Evolutionary conservation across 2,113 vertebrate species (phyloP).

Genomic region (Equus przewalskii): DNA sequence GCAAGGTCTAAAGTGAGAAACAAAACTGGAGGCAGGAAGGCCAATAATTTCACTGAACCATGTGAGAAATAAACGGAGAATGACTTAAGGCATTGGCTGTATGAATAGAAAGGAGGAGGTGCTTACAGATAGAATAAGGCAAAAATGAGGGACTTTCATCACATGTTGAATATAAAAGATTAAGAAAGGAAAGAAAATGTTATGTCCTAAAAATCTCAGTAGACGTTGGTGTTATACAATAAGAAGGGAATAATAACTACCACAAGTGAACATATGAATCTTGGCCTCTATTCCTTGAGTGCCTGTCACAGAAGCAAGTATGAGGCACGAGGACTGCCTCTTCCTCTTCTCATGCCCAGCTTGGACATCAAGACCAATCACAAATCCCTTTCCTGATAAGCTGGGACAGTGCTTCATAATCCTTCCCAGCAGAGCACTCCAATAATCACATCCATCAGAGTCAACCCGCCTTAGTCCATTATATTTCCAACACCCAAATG

Average conservation of each 20-base stretch:
- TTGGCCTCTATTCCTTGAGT: not conserved
- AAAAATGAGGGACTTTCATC: not conserved
- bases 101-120: not conserved
- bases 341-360: not conserved
- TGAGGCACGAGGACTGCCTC: not conserved
- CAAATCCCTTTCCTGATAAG: not conserved
- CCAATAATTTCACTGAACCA: not conserved
- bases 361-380: not conserved
- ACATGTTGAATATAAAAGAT: not conserved
- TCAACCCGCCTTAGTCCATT: not conserved
- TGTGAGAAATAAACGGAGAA: not conserved
- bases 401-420: not conserved
- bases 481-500: not conserved
- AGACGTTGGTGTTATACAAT: not conserved
- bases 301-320: not conserved
- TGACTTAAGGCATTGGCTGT: not conserved
- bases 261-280: not conserved
- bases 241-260: not conserved
- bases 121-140: not conserved
- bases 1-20: not conserved
- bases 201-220: not conserved
- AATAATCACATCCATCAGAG: not conserved
- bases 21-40: not conserved
- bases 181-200: not conserved
- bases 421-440: not conserved